phyloP scores from a whole-genome alignment of 1,140 invertebrate genomes.

The Plectus sambesii region DNA sequence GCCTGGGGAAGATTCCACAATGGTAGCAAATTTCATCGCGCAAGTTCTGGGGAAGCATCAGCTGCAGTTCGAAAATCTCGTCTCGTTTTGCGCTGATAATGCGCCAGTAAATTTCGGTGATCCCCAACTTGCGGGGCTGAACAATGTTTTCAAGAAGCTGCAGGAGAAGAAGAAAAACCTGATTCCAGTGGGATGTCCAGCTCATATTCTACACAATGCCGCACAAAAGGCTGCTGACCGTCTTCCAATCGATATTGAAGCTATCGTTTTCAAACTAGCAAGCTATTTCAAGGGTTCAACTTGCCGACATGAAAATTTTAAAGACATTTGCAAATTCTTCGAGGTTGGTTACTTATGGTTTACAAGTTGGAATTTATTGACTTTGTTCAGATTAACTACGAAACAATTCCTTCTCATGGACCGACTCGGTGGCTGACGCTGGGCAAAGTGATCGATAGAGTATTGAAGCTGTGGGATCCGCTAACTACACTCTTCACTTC shows the following conservation, averaged over 20 bases:
- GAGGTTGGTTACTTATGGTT: too few species aligned
- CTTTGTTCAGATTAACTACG: too few species aligned
- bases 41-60: slow-evolving; percentile 8
- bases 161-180: slow-evolving; percentile 12
- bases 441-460: slow-evolving; percentile 10
- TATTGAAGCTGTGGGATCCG: slow-evolving; percentile 11
- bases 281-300: slow-evolving; percentile 17
- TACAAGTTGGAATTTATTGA: too few species aligned
- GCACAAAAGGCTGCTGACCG: slow-evolving; percentile 18
- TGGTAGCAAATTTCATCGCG: slow-evolving; percentile 8
- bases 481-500: neutral
- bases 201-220: slow-evolving; percentile 12
- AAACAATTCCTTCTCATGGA: slow-evolving; percentile 10
- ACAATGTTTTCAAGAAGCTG: slow-evolving; percentile 15
- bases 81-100: slow-evolving; percentile 11
- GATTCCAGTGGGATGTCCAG: slow-evolving; percentile 14
- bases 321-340: slow-evolving; percentile 11
- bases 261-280: slow-evolving; percentile 12
- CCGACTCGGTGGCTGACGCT: slow-evolving; percentile 13
- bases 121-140: slow-evolving; percentile 1
- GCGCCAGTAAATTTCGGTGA: slow-evolving; percentile 10
- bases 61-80: slow-evolving; percentile 6
- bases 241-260: slow-evolving; percentile 10
- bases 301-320: slow-evolving; percentile 6
- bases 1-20: slow-evolving; percentile 11